Conservation (phyloP, 2,113 vertebrate species). For the Melanerpes formicivorus region DNA sequence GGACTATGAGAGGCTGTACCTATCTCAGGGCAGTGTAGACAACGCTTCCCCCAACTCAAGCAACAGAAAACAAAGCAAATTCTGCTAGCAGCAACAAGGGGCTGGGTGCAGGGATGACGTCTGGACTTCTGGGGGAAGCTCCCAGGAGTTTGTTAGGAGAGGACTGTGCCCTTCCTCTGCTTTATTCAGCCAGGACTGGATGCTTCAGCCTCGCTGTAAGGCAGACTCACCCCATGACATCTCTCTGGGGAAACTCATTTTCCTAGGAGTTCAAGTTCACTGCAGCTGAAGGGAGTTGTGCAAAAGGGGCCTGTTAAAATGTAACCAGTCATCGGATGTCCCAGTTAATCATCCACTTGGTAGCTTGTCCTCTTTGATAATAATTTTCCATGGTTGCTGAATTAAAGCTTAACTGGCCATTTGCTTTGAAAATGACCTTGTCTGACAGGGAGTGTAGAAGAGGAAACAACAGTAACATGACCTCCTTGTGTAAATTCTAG, state of each 20-base stretch:
- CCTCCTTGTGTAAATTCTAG: constrained; percentile 24
- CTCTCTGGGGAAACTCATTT: not conserved
- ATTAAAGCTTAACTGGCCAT: constrained; percentile 62
- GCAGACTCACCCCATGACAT: not conserved
- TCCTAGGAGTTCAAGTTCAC: not conserved
- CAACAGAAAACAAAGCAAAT: not conserved
- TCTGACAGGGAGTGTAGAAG: constrained; percentile 57
- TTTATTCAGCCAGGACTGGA: not conserved
- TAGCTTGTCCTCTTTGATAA: constrained; percentile 60
- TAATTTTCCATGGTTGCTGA: constrained; percentile 61
- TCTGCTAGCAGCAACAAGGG: not conserved
- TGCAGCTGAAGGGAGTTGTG: constrained; percentile 3
- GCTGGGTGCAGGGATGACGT: not conserved
- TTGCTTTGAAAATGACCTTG: constrained; percentile 60
- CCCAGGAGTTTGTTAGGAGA: not conserved
- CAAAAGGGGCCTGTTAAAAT: constrained; percentile 47
- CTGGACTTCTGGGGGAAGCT: not conserved
- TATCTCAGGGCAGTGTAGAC: not conserved
- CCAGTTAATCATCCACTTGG: constrained; percentile 59
- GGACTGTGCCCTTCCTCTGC: not conserved
- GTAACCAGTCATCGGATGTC: constrained; percentile 41
- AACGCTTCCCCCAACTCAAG: not conserved
- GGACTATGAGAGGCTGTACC: not conserved
- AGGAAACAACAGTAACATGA: constrained; percentile 55
- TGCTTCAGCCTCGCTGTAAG: not conserved